These are phyloP conservation scores for Rhabdophis nuchalis DNA, from an alignment of 2,797 vertebrate species.

Conservation along the genomic window DNA sequence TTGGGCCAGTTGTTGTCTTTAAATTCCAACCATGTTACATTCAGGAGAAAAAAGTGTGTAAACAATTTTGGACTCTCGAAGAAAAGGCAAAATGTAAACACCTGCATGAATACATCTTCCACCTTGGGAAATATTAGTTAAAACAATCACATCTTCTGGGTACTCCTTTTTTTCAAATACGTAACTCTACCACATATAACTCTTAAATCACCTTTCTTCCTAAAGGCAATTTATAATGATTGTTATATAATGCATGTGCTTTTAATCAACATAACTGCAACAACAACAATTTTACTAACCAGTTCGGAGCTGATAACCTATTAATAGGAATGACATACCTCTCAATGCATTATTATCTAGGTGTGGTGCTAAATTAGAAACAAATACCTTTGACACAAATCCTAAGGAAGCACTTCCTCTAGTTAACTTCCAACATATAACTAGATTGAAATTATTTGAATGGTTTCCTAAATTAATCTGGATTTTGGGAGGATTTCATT, in stretches of 20 bases:
- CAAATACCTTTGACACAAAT: slow-evolving; percentile 50
- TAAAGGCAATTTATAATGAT: not conserved
- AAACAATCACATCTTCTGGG: not conserved
- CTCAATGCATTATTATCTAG: not conserved
- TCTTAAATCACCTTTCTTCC: not conserved
- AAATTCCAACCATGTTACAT: not conserved
- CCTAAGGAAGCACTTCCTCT: slow-evolving; percentile 61
- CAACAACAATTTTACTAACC: not conserved
- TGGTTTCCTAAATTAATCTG: slow-evolving; percentile 13
- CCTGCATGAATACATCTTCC: not conserved
- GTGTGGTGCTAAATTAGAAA: slow-evolving; percentile 40
- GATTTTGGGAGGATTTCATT: not conserved
- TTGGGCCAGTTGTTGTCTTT: not conserved
- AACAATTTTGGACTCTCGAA: not conserved
- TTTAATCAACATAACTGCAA: not conserved
- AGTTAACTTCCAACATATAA: not conserved
- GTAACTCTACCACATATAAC: not conserved
- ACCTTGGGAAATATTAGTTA: not conserved
- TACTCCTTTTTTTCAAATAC: not conserved
- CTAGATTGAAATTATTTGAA: slow-evolving; percentile 11
- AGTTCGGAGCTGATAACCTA: not conserved
- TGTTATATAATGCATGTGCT: not conserved
- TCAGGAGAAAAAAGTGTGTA: not conserved
- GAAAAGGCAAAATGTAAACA: not conserved
- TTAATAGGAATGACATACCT: not conserved